A percentile compares a stretch with the other conserved stretches of the same genome.
Conservation (phyloP, 2,113 vertebrate species). For the Abramis brama region DNA sequence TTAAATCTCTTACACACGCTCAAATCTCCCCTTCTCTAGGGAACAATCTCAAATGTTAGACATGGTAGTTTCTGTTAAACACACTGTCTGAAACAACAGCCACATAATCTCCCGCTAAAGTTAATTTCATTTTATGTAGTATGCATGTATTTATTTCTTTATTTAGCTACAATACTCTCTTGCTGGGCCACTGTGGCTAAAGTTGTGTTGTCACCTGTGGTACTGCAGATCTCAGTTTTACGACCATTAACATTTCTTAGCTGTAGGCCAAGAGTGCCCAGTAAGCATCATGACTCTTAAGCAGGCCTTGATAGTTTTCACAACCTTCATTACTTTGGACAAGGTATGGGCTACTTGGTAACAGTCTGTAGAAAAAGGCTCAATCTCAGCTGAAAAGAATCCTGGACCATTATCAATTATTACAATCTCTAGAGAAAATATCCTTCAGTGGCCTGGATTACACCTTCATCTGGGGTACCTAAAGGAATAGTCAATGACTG, state of each 20-base stretch:
- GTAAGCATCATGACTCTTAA: neutral
- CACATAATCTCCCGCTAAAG: neutral
- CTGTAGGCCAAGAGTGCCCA: neutral
- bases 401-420: constrained; percentile 14
- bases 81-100: neutral
- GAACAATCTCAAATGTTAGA: neutral
- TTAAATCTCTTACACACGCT: neutral
- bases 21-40: neutral
- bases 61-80: neutral
- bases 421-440: neutral
- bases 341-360: constrained; percentile 14
- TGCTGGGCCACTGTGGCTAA: neutral
- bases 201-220: neutral
- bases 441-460: neutral
- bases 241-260: constrained; percentile 14
- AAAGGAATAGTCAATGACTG: neutral
- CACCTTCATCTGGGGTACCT: neutral
- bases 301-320: neutral
- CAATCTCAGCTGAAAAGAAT: neutral
- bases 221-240: neutral
- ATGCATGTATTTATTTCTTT: no score
- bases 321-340: constrained; percentile 19
- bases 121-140: neutral
- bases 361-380: neutral
- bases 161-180: neutral